Evolutionary conservation across 2,888 invertebrate genomes (phyloP).

Genomic region (Drosophila formosana): DNA sequence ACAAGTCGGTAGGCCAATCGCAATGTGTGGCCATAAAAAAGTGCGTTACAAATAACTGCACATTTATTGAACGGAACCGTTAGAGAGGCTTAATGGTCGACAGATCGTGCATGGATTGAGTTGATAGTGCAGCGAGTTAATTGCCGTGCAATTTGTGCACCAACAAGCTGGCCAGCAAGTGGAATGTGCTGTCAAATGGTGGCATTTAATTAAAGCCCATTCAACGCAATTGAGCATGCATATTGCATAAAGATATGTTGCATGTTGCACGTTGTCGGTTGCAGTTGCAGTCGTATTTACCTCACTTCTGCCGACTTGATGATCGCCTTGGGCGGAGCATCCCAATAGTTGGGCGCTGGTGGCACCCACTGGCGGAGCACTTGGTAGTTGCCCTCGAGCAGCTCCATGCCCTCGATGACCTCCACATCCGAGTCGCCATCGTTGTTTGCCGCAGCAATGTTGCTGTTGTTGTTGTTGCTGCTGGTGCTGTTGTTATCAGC

Average conservation of each 20-base stretch:
- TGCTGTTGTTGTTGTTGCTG: slow-evolving; percentile 62
- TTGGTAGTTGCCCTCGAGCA: slow-evolving; percentile 85
- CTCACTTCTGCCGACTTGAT: slow-evolving; percentile 85
- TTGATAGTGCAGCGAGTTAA: slow-evolving; percentile 47
- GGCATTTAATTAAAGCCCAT: slow-evolving; percentile 72
- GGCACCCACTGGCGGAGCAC: slow-evolving; percentile 85
- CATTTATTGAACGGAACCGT: slow-evolving; percentile 64
- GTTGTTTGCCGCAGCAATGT: slow-evolving; percentile 67
- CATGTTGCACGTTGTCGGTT: neutral
- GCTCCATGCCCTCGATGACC: slow-evolving; percentile 84
- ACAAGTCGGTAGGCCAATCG: slow-evolving; percentile 34
- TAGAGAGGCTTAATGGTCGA: slow-evolving; percentile 48
- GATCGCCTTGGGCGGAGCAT: slow-evolving; percentile 84
- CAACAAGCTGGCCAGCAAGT: slow-evolving; percentile 7
- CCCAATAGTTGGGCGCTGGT: slow-evolving; percentile 85
- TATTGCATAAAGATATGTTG: slow-evolving; percentile 1
- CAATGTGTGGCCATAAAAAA: slow-evolving; percentile 63
- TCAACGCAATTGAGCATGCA: slow-evolving; percentile 31
- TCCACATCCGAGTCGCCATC: slow-evolving; percentile 84
- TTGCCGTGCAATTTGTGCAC: slow-evolving; percentile 76
- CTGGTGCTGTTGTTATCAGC: slow-evolving; percentile 60
- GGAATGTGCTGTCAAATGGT: slow-evolving; percentile 73
- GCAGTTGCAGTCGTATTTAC: slow-evolving; percentile 62
- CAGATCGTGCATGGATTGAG: slow-evolving; percentile 24
- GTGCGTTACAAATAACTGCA: slow-evolving; percentile 77